Evolutionary conservation across 2,113 vertebrate genomes (phyloP), one percentile per base, ranked within the genome.

Genomic region (Lichenostomus cassidix): DNA sequence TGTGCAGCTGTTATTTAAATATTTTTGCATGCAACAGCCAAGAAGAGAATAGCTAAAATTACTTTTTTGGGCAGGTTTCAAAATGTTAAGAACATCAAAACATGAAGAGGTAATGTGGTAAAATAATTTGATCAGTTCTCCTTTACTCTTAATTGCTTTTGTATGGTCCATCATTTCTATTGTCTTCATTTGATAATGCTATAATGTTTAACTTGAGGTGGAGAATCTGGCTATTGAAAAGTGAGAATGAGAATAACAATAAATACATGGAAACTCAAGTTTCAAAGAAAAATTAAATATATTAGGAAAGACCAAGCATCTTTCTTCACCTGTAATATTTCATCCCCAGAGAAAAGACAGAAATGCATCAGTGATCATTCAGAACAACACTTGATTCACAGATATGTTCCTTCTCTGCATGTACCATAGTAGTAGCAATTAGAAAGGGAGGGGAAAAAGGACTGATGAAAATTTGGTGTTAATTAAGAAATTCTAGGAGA

Each of bases 381-480:
- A 85, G 67, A 71, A 37, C 2, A 60, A 24, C n/a, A 33, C 8
- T 86, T 2, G 1, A 7, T 62, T 73, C 20, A 47, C 50, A 78
- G 42, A 42, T 64, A 42, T 4, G 17, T 58, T 70, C 29, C 11
- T 65, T 62, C 23, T 73, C 39, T 76, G 33, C n/a, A 20, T 42
- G 13, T 7, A 27, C 4, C 14, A 58, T 21, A 60, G 31, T 24
- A 85, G 27, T 11, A 79, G 42, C 41, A 89, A 42, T 89, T 69
- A 92, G 14, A n/a, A 55, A 24, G 27, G 86, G 63, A 31, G 11
- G 12, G 15, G 31, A 67, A 47, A 41, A 70, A 73, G 1, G 15
- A 33, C 2, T 79, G 28, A 89, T 73, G 69, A 94, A 89, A 95
- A 89, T 84, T 89, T 94, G 81, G 19, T 80, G 31, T 90, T 75